phyloP scores from a whole-genome alignment of 2,113 vertebrate species.

The Micromys minutus region DNA sequence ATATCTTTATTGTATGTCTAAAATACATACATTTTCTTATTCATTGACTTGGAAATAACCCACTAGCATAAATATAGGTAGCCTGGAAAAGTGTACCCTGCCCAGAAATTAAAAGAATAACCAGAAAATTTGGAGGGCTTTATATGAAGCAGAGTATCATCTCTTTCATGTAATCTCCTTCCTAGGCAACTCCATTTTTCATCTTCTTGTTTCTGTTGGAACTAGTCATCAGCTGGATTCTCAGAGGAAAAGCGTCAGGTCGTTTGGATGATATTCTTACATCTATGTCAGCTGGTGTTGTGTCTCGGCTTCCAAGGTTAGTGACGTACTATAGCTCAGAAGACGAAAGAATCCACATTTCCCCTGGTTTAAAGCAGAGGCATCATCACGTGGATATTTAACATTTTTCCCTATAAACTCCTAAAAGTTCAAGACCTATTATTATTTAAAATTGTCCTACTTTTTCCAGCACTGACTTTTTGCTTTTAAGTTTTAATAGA shows the following conservation, averaged over 20 bases:
- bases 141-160: neutral
- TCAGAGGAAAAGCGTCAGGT: constrained; percentile 80
- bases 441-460: neutral
- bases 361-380: neutral
- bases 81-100: neutral
- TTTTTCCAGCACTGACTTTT: neutral
- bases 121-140: constrained; percentile 53
- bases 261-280: constrained; percentile 89
- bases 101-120: neutral
- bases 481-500: neutral
- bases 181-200: constrained; percentile 93
- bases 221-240: constrained; percentile 87
- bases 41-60: neutral
- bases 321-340: constrained; percentile 59
- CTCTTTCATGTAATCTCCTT: constrained; percentile 65
- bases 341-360: neutral
- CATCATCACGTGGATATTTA: neutral
- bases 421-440: neutral
- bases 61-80: neutral
- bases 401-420: neutral
- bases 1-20: neutral
- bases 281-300: constrained; percentile 90
- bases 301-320: constrained; percentile 92
- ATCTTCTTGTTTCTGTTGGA: constrained; percentile 91
- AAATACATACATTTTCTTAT: constrained; percentile 35